Evolutionary conservation across 2,113 vertebrate species (phyloP), one percentile per base, ranked within the genome.

Genomic region (mouse (Mus musculus)): DNA sequence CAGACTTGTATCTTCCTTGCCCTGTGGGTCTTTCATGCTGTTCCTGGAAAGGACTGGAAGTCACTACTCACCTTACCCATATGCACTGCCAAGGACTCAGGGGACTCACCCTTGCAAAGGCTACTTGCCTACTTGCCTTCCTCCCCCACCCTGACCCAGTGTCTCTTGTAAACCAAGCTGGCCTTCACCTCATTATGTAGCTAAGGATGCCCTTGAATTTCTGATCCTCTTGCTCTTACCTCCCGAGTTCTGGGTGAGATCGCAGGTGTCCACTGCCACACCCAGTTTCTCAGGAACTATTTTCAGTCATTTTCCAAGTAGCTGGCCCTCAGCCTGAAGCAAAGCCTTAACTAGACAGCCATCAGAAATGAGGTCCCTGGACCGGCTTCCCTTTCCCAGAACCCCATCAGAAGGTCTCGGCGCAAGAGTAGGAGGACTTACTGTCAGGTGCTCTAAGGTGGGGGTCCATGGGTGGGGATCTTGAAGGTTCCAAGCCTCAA

Each of bases 11-110:
- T 22, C 72, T 14, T 61, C 5, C 22, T 30, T 28, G 2, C 19
- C 85, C 77, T 73, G 20, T 1, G 3, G 13, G 33, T 4, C 36
- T 46, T 4, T 82, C 22, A 17, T 1, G 9, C 0, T 1, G n/a
- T 24, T 72, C 16, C n/a, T 5, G n/a, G 24, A 26, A 4, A 1
- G 7, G 33, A 22, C 91, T 39, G 49, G 2, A 4, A 3, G 1
- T 3, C 63, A 61, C 0, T 16, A 52, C 10, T 42, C 3, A 5
- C 8, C 59, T 84, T 16, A 42, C 24, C 56, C 24, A 63, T 3
- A 5, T 17, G 12, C 5, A 39, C 36, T 61, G 6, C 22, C 14
- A 1, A 84, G n/a, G 22, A 65, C 1, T 19, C 26, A 22, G 12
- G 17, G 19, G 28, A 49, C 28, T 86, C 56, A 17, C n/a, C n/a